Base-by-base conservation (phyloP, 2,797 vertebrate genomes). In the Artibeus lituratus region DNA sequence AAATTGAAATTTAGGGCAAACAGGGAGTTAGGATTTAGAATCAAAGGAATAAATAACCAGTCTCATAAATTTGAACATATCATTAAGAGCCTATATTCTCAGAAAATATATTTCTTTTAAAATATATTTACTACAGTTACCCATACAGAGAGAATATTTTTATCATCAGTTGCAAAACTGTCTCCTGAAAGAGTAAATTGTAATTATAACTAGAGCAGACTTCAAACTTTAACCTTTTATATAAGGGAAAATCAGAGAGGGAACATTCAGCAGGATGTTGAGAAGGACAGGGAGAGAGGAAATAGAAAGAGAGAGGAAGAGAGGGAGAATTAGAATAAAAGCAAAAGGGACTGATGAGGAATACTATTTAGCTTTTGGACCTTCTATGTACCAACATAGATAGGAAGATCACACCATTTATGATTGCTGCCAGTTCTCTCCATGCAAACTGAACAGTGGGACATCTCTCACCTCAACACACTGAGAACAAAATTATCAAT, bases 71-170 rank as follows among this genome's bases (percentile, higher is more conserved):
- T 53, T 87, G 53, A 42, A 90, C 26, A 82, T 49, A 83, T 77
- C 19, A 81, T 90, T 91, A 86, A 91, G 42, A 35, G 3, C 16
- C 22, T 94, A 82, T 89, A 77, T 89, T 94, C 72, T 95, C 42
- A 93, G 77, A 96, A 94, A 92, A 32, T 70, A 82, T 6, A 88
- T 57, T 42, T 65, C 77, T 94, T 94, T 93, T 90, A 80, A 97
- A 96, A 82, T 72, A 69, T 92, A 91, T 92, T 90, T 94, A 94
- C 76, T 96, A 82, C 12, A 92, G 77, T 87, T 94, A 76, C 44
- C 62, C 69, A 80, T 59, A 51, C 82, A 97, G 51, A 97, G 73
- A 4, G 74, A 90, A 87, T 96, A 96, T 96, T 97, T 97, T 97
- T 87, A 94, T 84, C 59, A 91, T 18, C 57, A 84, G 69, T 88